These are phyloP conservation scores for Hassar affinis DNA, from an alignment of 2,113 vertebrate genomes.

Conservation along the genomic window DNA sequence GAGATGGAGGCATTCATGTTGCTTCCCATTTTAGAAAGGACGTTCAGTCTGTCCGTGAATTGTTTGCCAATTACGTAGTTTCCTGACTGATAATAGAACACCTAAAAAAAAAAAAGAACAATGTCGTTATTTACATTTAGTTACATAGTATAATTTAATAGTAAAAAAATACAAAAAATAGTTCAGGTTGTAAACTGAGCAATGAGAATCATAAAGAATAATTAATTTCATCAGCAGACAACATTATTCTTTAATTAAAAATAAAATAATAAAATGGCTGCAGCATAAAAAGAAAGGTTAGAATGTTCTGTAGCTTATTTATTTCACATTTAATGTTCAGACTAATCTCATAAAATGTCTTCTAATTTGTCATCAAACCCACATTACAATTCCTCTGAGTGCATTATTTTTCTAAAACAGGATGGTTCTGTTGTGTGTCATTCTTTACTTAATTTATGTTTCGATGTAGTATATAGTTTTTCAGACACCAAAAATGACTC, in stretches of 20 bases:
- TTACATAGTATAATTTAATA: not conserved
- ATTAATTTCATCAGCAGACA: too few relatives aligned
- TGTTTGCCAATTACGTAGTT: not conserved
- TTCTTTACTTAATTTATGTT: not conserved
- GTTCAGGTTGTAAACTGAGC: not conserved
- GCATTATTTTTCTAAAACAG: not conserved
- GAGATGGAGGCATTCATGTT: slow-evolving; percentile 75
- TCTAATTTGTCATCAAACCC: not conserved
- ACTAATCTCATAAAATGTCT: not conserved
- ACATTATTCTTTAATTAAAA: too few relatives aligned
- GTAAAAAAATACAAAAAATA: too few relatives aligned
- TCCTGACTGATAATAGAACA: slow-evolving; percentile 63
- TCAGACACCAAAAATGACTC: not conserved
- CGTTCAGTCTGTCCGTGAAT: slow-evolving; percentile 66
- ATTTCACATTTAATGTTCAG: not conserved
- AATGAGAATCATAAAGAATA: too few relatives aligned
- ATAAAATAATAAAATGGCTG: too few relatives aligned
- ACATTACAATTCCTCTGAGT: too few relatives aligned
- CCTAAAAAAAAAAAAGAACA: slow-evolving; percentile 50
- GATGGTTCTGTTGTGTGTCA: not conserved
- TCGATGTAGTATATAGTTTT: not conserved
- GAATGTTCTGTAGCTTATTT: too few relatives aligned
- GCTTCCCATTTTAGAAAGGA: slow-evolving; percentile 58
- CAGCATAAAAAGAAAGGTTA: too few relatives aligned
- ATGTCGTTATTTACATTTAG: not conserved